A percentile compares a stretch with the other conserved stretches of the same genome.
Conservation (phyloP, 2,113 vertebrate genomes). For the Eolophus roseicapilla region DNA sequence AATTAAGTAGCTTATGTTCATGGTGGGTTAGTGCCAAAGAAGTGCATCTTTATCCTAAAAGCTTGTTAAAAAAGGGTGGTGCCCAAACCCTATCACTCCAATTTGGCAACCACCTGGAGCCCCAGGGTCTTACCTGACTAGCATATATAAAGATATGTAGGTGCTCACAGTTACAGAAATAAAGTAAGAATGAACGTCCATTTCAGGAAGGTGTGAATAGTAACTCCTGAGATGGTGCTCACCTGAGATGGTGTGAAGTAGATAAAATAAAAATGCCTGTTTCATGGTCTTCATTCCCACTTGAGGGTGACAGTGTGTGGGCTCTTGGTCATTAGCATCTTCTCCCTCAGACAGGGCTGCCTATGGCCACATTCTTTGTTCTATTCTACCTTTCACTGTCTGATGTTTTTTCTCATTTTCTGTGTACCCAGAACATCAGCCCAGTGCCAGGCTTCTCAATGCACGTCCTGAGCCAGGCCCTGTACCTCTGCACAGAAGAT, state of each 20-base stretch:
- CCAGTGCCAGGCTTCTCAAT: accelerated
- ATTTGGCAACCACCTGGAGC: background rate
- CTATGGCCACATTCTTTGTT: background rate
- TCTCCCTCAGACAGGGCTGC: background rate
- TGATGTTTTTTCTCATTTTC: background rate
- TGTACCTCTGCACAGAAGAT: background rate
- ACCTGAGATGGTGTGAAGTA: background rate
- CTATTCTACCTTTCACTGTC: background rate
- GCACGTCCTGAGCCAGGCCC: background rate
- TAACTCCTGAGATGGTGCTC: background rate
- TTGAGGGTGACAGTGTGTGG: background rate
- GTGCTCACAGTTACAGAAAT: background rate
- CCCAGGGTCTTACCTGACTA: background rate
- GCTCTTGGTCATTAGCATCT: background rate
- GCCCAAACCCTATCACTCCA: background rate
- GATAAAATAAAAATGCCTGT: background rate
- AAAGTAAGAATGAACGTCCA: background rate
- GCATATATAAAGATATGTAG: background rate
- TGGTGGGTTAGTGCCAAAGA: background rate
- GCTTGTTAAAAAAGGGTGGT: background rate
- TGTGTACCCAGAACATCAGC: background rate
- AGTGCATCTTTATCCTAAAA: background rate
- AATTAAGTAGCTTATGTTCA: background rate
- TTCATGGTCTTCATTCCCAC: background rate
- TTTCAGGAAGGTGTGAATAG: background rate